Evolutionary conservation across 1,140 invertebrate species (phyloP).

Genomic region (Akabosia matsudoensis): DNA sequence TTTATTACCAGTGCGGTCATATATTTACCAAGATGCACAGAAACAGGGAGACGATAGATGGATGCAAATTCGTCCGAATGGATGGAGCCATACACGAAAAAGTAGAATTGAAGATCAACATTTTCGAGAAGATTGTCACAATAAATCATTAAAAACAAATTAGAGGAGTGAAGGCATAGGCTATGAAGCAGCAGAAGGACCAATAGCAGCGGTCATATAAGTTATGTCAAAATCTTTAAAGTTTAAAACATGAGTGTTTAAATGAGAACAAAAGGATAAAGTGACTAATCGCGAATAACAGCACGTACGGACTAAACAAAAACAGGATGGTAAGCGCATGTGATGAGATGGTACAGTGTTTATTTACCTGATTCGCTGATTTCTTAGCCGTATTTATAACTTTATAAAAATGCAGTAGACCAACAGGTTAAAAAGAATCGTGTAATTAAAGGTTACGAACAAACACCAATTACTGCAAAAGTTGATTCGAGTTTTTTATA

Average conservation of each 20-base stretch:
- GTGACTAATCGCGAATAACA: too few species aligned
- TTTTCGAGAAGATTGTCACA: slow-evolving; percentile 6
- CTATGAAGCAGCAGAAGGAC: neutral
- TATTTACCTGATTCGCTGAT: too few species aligned
- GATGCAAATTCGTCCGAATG: neutral
- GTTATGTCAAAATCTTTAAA: neutral
- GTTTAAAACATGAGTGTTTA: neutral
- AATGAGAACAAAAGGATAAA: neutral
- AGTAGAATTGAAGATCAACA: slow-evolving; percentile 8
- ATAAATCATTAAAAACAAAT: slow-evolving; percentile 12
- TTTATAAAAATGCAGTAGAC: too few species aligned
- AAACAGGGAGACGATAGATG: neutral
- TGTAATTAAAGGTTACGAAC: too few species aligned
- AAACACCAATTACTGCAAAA: too few species aligned
- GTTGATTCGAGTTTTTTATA: too few species aligned
- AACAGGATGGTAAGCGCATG: too few species aligned
- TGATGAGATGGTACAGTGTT: too few species aligned
- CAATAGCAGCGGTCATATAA: neutral
- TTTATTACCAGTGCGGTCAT: neutral
- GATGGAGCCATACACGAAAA: neutral
- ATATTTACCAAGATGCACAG: neutral
- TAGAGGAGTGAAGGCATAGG: neutral
- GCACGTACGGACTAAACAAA: too few species aligned
- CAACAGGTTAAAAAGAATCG: too few species aligned
- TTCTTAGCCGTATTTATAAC: too few species aligned